Evolutionary conservation across 2,797 vertebrate genomes (phyloP).

Genomic region (Nyctibius grandis): DNA sequence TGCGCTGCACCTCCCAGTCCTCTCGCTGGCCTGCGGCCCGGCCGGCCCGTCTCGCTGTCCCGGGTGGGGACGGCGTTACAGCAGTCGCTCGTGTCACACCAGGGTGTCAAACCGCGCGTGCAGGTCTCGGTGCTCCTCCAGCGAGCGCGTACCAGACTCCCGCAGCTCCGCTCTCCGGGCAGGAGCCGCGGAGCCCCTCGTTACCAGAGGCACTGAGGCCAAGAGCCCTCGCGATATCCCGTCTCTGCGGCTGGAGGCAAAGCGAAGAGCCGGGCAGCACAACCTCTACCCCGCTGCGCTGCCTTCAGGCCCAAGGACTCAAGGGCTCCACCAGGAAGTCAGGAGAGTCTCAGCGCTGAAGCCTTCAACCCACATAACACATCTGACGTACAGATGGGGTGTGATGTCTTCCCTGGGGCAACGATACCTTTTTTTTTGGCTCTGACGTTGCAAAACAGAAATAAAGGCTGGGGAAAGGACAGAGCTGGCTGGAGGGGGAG

Average conservation of each 20-base stretch:
- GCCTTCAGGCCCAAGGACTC: background rate
- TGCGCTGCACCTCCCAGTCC: too few relatives aligned
- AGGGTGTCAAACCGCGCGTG: too few relatives aligned
- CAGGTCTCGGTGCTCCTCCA: too few relatives aligned
- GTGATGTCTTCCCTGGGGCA: too few relatives aligned
- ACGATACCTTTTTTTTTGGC: background rate
- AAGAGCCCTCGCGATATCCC: accelerated
- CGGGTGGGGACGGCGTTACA: too few relatives aligned
- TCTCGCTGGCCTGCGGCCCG: too few relatives aligned
- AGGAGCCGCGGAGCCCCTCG: background rate
- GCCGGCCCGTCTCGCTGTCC: too few relatives aligned
- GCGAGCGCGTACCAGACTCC: background rate
- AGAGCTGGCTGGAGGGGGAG: background rate
- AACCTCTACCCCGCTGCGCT: background rate
- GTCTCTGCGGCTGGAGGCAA: background rate
- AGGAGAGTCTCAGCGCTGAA: background rate
- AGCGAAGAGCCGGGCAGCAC: background rate
- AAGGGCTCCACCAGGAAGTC: background rate
- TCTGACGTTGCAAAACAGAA: background rate
- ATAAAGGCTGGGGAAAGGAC: background rate
- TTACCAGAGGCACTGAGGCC: background rate
- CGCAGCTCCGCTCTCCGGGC: background rate
- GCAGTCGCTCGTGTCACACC: too few relatives aligned
- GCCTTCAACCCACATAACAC: background rate
- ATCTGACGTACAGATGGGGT: background rate